Evolutionary conservation across 2,888 invertebrate genomes (phyloP), one percentile per base, ranked within the genome.

Genomic region (Microplitis manilae): DNA sequence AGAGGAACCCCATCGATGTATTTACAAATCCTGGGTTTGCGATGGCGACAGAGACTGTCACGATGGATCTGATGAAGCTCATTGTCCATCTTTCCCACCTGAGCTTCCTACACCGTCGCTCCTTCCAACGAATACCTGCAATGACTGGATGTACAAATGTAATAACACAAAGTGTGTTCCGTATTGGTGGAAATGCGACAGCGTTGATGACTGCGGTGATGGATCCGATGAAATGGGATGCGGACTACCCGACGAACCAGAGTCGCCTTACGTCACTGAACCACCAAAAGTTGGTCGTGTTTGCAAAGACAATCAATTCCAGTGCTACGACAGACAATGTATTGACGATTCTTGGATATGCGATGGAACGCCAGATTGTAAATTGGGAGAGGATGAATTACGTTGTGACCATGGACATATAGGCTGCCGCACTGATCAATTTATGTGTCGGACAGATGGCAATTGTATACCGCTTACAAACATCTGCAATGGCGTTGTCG

Each of bases 151-250:
- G 95, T 96, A 95, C 86, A 92, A 92, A 82, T 96, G 96, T 84
- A 90, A 91, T 17, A 94, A 94, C 83, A 92, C 91, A 8, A 93
- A 93, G 87, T 95, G 95, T 85, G 91, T 95, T 68, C 95, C 95
- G 0, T 93, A 93, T 80, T 95, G 95, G 94, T 95, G 95, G 96
- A 93, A 94, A 80, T 96, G 96, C 85, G 96, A 96, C 85, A 92
- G 91, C 39, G 94, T 94, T 1, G 92, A 94, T 83, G 96, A 96
- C 84, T 96, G 96, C 81, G 94, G 93, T 0, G 95, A 96, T 81
- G 91, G 92, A 62, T 94, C 94, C 0, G 96, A 96, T 85, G 96
- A 96, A 86, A 81, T 92, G 0, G 94, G 94, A 0, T 95, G 93
- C 79, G 91, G 84, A 2, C 15, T 83, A 83, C 82, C 86, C 39